phyloP scores from a whole-genome alignment of 2,113 vertebrate genomes.

The Aspidoscelis tigris region DNA sequence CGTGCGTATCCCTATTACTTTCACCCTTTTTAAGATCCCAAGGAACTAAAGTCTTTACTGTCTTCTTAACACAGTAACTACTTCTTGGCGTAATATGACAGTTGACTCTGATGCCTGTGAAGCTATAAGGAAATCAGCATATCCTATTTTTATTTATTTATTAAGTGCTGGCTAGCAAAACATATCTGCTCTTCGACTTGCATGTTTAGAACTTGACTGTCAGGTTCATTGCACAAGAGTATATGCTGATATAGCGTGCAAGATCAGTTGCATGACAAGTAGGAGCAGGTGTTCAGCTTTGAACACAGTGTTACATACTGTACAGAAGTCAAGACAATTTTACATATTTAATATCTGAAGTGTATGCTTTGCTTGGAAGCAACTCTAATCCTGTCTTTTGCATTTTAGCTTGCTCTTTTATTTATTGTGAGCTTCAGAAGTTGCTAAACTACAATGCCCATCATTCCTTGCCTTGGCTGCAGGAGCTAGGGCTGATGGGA shows the following conservation, averaged over 20 bases:
- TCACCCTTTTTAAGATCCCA: not conserved
- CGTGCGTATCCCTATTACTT: too few species aligned
- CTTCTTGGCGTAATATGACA: not conserved
- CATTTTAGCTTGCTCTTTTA: conserved; percentile 26
- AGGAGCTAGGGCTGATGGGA: too few species aligned
- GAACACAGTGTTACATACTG: conserved; percentile 24
- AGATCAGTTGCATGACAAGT: conserved; percentile 24
- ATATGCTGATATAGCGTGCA: conserved; percentile 42
- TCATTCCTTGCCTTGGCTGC: too few species aligned
- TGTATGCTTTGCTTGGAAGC: not conserved
- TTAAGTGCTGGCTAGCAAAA: conserved; percentile 38
- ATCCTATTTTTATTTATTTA: conserved; percentile 40
- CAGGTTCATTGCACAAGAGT: conserved; percentile 14
- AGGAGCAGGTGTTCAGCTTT: conserved; percentile 52
- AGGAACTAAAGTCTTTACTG: not conserved
- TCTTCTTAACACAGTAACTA: not conserved
- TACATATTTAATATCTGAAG: not conserved
- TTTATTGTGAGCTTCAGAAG: too few species aligned
- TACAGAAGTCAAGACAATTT: conserved; percentile 33
- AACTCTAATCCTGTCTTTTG: conserved; percentile 4
- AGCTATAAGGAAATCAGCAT: conserved; percentile 32
- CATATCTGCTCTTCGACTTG: conserved; percentile 38
- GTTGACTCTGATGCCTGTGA: conserved; percentile 37
- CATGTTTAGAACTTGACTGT: conserved; percentile 44
- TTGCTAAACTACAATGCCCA: too few species aligned